Evolutionary conservation across 2,113 vertebrate genomes (phyloP).

Genomic region (Picathartes gymnocephalus): DNA sequence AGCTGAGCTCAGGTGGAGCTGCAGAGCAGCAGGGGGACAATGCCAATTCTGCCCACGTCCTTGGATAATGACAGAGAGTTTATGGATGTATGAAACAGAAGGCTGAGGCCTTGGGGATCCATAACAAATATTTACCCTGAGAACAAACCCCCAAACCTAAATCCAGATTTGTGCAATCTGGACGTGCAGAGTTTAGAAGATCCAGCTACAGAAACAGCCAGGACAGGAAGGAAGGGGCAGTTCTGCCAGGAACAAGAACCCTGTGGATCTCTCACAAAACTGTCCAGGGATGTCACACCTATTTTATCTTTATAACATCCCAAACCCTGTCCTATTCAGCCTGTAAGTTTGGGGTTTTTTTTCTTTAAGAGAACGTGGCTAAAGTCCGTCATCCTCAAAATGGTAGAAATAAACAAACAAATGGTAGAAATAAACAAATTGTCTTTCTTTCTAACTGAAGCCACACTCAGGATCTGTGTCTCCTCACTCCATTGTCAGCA

Average conservation of each 20-base stretch:
- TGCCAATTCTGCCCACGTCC: not conserved
- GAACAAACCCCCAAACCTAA: not conserved
- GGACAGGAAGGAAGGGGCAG: not conserved
- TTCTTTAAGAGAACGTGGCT: not conserved
- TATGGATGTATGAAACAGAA: not conserved
- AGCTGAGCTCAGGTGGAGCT: not conserved
- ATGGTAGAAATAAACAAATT: not conserved
- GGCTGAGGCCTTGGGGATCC: not conserved
- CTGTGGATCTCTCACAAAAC: not conserved
- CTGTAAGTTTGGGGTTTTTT: not conserved
- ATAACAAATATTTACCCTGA: not conserved
- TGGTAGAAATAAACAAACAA: not conserved
- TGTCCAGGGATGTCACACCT: not conserved
- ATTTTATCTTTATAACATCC: fast-evolving
- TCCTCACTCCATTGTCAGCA: not conserved
- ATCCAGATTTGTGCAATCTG: not conserved
- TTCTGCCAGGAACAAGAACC: not conserved
- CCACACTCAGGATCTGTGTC: not conserved
- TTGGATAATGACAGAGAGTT: not conserved
- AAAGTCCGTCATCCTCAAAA: not conserved
- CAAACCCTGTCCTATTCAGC: not conserved
- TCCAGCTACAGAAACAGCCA: not conserved
- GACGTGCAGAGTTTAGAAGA: not conserved
- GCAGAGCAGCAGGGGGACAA: not conserved
- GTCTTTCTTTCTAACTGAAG: not conserved